phyloP scores from a whole-genome alignment of 2,888 invertebrate species.

The Catocala fraxini region DNA sequence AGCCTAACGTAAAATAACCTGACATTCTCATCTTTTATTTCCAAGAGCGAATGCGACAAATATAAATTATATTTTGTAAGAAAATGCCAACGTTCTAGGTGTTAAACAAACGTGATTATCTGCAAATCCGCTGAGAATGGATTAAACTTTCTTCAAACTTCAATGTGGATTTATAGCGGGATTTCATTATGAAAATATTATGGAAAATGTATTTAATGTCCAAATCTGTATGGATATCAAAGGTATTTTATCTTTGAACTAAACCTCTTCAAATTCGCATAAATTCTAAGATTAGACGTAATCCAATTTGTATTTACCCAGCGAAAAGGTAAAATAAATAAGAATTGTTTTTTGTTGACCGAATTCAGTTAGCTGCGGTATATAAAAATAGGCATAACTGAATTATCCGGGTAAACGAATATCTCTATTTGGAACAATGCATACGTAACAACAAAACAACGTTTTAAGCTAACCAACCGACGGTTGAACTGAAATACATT shows the following conservation, averaged over 20 bases:
- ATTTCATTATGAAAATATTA: slow-evolving; percentile 43
- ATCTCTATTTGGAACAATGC: not conserved
- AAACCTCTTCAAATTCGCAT: not conserved
- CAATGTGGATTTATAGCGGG: slow-evolving; percentile 34
- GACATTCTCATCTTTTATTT: slow-evolving; percentile 45
- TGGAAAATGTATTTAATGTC: slow-evolving; percentile 21
- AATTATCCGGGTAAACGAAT: too few relatives aligned
- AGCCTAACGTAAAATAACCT: slow-evolving; percentile 39
- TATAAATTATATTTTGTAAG: slow-evolving; percentile 40
- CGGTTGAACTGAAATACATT: slow-evolving; percentile 13
- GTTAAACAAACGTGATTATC: slow-evolving; percentile 48
- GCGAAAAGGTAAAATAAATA: too few relatives aligned
- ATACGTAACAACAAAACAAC: too few relatives aligned
- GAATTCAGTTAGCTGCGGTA: too few relatives aligned
- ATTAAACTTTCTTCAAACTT: slow-evolving; percentile 49
- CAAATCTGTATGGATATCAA: not conserved
- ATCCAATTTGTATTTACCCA: slow-evolving; percentile 10
- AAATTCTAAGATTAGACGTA: slow-evolving; percentile 25
- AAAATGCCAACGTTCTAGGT: slow-evolving; percentile 32
- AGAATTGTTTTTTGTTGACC: too few relatives aligned
- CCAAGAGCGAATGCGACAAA: slow-evolving; percentile 30
- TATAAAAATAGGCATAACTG: too few relatives aligned
- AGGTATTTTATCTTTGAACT: not conserved
- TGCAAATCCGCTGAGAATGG: slow-evolving; percentile 37
- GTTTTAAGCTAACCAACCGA: too few relatives aligned